Evolutionary conservation across 2,113 vertebrate species (phyloP), one percentile per base, ranked within the genome.

Genomic region (Mionectes macconnelli): DNA sequence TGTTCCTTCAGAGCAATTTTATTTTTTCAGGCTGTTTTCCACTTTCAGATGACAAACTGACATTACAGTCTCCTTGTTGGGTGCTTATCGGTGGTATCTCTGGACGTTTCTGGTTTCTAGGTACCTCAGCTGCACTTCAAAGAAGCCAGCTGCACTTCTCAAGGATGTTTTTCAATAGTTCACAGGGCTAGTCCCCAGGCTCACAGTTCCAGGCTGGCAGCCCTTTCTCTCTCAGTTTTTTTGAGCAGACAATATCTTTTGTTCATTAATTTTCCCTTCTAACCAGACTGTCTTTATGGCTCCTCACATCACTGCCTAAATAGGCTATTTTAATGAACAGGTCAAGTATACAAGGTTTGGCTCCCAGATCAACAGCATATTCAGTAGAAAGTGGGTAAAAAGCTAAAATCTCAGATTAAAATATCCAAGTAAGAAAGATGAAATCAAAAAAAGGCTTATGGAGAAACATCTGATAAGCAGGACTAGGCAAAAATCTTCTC

Each of bases 141-240:
- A 80, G 77, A 73, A 18, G 35, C 30, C 82, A 84, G 64, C 23
- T 90, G 91, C 30, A 21, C 19, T 84, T 89, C 39, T 67, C n/a
- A 62, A 69, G 16, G 50, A 22, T 74, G n/a, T 27, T 84, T 90
- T 73, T 60, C 64, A 19, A 21, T 21, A 40, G 44, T 81, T 92
- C 45, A 67, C 40, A 66, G 40, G 27, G 27, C 27, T 73, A 42
- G 64, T 64, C 13, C 14, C 37, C 45, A 70, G 60, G 31, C 21
- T 82, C 0, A 0, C 31, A 49, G 14, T 56, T 87, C n/a, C 35
- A 81, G 49, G 52, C 56, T 62, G 23, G 8, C 13, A 56, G 49
- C 6, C n/a, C 30, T 84, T 84, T 76, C 33, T 72, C 4, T 76
- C 25, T 57, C 74, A 74, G n/a, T 10, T 33, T 47, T 73, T 87